Evolutionary conservation across 2,888 invertebrate genomes (phyloP), one percentile per base, ranked within the genome.

Genomic region (Ormyrus nitidulus): DNA sequence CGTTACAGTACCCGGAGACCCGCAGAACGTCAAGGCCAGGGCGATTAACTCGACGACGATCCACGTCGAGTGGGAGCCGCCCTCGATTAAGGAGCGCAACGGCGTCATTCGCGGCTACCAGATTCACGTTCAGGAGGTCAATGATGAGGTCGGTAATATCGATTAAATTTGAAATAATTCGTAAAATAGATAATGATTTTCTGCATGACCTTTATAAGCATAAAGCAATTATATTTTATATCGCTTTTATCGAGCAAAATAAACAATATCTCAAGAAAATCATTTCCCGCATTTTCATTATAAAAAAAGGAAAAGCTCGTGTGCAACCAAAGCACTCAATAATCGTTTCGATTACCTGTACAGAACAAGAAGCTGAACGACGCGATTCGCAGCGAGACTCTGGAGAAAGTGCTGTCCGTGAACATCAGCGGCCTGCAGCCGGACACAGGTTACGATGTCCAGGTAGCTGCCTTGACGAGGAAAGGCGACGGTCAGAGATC

Each of bases 41-140:
- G 94, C 97, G 44, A 93, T 99, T 89, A 99, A 99, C 92, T 99
- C 99, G 0, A 98, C 99, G n/a, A 95, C 98, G 56, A 95, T 99
- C 85, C 95, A 95, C 90, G 97, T 99, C 72, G 94, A 95, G 82
- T 99, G 99, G 99, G 96, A 97, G 88, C 96, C 97, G 7, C 99
- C 99, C 0, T 93, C 94, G 81, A 95, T 96, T 85, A 96, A 96
- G 87, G 98, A 98, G 87, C 95, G 96, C 83, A 98, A 99, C 89
- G 99, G 99, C 66, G 95, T 98, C 84, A 98, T 99, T 85, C 94
- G 98, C 81, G 99, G 99, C 48, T 99, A 99, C 91, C 98, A 99
- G 90, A 96, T 99, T 77, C 97, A 98, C 90, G 96, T 97, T 1
- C 97, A 98, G 91, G 97, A 98, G 92, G 93, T 96, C 66, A 94